A percentile compares a stretch with the other conserved stretches of the same genome.
Conservation (phyloP, 2,797 vertebrate species). For the Vipera latastei region DNA sequence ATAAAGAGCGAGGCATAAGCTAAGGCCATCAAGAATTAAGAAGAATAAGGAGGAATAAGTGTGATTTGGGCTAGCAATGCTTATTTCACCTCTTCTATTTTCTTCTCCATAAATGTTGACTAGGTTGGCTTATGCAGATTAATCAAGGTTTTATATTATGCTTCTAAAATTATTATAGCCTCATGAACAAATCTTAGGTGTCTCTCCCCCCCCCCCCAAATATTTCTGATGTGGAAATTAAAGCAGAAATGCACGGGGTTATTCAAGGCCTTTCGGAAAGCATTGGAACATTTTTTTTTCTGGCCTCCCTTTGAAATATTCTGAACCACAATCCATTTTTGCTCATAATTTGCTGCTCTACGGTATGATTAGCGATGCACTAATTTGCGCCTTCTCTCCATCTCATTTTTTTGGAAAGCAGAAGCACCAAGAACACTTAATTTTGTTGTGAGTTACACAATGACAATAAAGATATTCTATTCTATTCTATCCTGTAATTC, state of each 20-base stretch:
- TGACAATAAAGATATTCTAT: too few relatives aligned
- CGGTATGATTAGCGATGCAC: neutral
- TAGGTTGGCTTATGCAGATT: neutral
- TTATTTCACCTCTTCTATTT: neutral
- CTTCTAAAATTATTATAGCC: neutral
- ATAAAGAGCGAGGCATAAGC: conserved; percentile 87
- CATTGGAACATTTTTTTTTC: neutral
- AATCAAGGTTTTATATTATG: neutral
- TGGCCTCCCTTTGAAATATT: neutral
- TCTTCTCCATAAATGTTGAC: neutral
- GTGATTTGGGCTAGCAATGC: neutral
- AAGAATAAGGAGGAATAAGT: conserved; percentile 4
- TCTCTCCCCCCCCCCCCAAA: too few relatives aligned
- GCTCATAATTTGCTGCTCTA: neutral
- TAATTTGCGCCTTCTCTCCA: neutral
- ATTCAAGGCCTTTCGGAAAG: neutral
- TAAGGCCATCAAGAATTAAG: conserved; percentile 53
- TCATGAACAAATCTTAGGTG: neutral
- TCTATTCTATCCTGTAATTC: too few relatives aligned
- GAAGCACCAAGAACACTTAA: too few relatives aligned
- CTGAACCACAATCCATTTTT: neutral
- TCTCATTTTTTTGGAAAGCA: too few relatives aligned
- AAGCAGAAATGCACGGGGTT: neutral
- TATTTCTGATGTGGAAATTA: neutral
- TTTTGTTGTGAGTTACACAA: too few relatives aligned